phyloP scores from a whole-genome alignment of 2,888 invertebrate species.

The Meandrusa payeni region DNA sequence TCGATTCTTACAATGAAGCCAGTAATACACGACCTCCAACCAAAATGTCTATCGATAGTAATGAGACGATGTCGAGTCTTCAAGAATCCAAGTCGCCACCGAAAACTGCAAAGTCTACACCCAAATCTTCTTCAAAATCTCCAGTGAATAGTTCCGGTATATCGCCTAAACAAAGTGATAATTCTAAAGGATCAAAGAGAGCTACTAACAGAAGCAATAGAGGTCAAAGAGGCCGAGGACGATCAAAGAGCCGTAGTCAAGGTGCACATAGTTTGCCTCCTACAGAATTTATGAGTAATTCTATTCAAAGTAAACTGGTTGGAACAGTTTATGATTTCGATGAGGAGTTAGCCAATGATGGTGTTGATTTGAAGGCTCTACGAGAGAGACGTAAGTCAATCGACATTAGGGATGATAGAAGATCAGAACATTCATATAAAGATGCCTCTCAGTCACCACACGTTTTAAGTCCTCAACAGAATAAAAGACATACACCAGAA shows the following conservation, averaged over 20 bases:
- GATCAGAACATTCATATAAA: slow-evolving; percentile 76
- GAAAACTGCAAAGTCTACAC: slow-evolving; percentile 78
- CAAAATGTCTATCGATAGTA: slow-evolving; percentile 63
- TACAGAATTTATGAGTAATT: slow-evolving; percentile 80
- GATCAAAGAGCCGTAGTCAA: slow-evolving; percentile 68
- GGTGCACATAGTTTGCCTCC: slow-evolving; percentile 46
- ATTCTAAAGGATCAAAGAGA: slow-evolving; percentile 56
- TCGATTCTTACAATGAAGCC: slow-evolving; percentile 57
- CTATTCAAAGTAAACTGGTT: slow-evolving; percentile 89
- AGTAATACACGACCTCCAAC: slow-evolving; percentile 47
- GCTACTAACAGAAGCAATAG: slow-evolving; percentile 62
- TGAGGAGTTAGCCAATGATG: slow-evolving; percentile 89
- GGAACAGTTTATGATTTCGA: slow-evolving; percentile 95
- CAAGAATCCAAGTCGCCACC: slow-evolving; percentile 59
- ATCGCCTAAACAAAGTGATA: slow-evolving; percentile 84
- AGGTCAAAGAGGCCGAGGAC: slow-evolving; percentile 71
- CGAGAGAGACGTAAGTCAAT: slow-evolving; percentile 89
- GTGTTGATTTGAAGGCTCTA: slow-evolving; percentile 88
- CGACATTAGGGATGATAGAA: slow-evolving; percentile 83
- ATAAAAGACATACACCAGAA: slow-evolving; percentile 53
- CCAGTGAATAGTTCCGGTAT: slow-evolving; percentile 86
- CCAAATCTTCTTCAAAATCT: slow-evolving; percentile 84
- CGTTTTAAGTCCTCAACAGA: slow-evolving; percentile 76
- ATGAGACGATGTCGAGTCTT: slow-evolving; percentile 51
- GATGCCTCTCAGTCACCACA: slow-evolving; percentile 82